Evolutionary conservation across 2,797 vertebrate species (phyloP), one percentile per base, ranked within the genome.

Genomic region (Serranus cabrilla): DNA sequence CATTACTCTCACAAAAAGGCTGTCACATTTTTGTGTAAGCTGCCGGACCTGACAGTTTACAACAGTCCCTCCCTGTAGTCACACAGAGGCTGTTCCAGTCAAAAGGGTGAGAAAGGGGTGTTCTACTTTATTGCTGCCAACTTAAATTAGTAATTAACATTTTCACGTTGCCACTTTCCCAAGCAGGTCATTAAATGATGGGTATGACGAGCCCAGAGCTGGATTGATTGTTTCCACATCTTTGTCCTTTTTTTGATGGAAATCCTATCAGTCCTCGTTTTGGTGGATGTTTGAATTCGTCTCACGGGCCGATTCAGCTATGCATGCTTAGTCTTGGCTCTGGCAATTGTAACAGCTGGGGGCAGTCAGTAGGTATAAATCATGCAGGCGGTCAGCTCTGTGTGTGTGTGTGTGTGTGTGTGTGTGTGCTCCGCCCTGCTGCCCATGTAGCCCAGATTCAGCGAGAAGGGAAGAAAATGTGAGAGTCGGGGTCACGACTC

Each of bases 301-400:
- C 86, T 86, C 76, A 74, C 42, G 54, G 81, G 76, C 84, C 87
- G 66, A 69, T 87, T 92, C 88, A 83, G 89, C 90, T 90, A 87
- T 90, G 93, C 92, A 92, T 93, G 93, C 91, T 92, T 83, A 85
- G 83, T 89, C 89, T 92, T 93, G 94, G 94, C 93, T 91, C 85
- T 65, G 81, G 87, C 80, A 70, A 76, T 91, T 83, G 91, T 78
- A 93, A 93, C 94, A 95, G 94, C 94, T 93, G 94, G 94, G 89
- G 91, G 94, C 90, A 94, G 93, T 95, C 93, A 93, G 84, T 90
- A 82, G 89, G 87, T 91, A 95, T 94, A 94, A 95, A 95, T 95
- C 94, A 94, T 77, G 78, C 86, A 82, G 88, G 80, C 54, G 81
- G 83, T 89, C 86, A 90, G 90, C 83, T 88, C 82, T 86, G 82